Conservation (phyloP, 2,113 vertebrate species). For the Mugil cephalus region DNA sequence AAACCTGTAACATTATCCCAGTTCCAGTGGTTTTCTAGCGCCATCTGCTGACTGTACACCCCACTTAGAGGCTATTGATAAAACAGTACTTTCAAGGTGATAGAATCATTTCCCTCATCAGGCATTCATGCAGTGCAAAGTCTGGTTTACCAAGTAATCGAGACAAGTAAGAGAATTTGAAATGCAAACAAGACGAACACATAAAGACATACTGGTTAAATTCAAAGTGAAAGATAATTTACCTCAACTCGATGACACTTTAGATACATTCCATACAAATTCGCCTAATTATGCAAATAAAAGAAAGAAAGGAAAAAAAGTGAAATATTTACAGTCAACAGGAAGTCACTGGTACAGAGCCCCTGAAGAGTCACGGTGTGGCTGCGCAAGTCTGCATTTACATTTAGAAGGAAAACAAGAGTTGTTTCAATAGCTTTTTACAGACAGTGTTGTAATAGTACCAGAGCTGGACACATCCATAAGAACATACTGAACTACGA, state of each 20-base stretch:
- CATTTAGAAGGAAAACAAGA: too few species aligned
- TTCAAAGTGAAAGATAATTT: constrained; percentile 18
- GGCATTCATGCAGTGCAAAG: constrained; percentile 4
- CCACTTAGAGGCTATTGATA: background rate
- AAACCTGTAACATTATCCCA: background rate
- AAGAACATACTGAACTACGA: too few species aligned
- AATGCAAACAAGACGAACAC: background rate
- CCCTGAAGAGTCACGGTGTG: too few species aligned
- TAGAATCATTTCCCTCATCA: background rate
- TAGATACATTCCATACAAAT: constrained; percentile 42
- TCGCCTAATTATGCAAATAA: constrained; percentile 66
- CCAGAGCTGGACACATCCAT: too few species aligned
- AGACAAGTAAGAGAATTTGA: constrained; percentile 6
- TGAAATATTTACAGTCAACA: constrained; percentile 81
- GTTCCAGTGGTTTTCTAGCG: background rate
- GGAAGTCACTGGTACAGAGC: background rate
- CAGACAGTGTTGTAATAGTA: too few species aligned
- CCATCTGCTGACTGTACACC: constrained; percentile 33
- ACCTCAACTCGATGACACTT: constrained; percentile 70
- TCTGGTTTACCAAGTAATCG: background rate
- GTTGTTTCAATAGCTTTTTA: too few species aligned
- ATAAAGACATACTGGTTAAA: background rate
- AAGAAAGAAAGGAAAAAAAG: constrained; percentile 29
- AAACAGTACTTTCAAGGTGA: accelerated
- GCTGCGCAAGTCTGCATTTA: too few species aligned